These are phyloP conservation scores for Amblyjoppa proteus DNA, from an alignment of 2,888 invertebrate genomes.

Conservation along the genomic window DNA sequence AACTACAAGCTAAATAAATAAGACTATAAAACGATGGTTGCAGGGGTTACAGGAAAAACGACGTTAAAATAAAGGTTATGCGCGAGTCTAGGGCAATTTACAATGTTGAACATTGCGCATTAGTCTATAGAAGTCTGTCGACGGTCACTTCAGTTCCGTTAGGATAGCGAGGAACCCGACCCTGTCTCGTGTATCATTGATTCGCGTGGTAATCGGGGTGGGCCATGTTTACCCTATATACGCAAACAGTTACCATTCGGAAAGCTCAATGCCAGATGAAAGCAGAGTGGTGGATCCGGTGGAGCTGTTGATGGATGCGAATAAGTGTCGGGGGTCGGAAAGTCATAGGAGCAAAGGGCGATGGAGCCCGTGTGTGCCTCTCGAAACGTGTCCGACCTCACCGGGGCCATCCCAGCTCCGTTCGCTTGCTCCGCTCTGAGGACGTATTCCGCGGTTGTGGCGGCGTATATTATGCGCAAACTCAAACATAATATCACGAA, in stretches of 20 bases:
- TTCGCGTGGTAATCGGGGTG: too few relatives aligned
- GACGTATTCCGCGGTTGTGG: constrained; percentile 19
- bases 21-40: too few relatives aligned
- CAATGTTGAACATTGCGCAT: too few relatives aligned
- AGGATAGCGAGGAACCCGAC: too few relatives aligned
- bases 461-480: constrained; percentile 81
- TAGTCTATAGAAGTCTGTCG: too few relatives aligned
- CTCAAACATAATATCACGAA: constrained; percentile 84
- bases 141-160: too few relatives aligned
- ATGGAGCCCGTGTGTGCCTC: neutral
- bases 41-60: too few relatives aligned
- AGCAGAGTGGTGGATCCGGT: neutral
- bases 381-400: constrained; percentile 21
- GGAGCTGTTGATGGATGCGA: neutral
- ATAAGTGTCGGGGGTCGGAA: neutral
- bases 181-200: too few relatives aligned
- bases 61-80: too few relatives aligned
- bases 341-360: neutral
- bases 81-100: too few relatives aligned
- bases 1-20: too few relatives aligned
- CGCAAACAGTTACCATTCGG: neutral
- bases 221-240: too few relatives aligned
- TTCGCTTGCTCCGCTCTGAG: neutral
- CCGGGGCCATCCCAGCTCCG: constrained; percentile 3
- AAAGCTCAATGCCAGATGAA: neutral